Conservation (phyloP, 2,797 vertebrate species). For the Merluccius polli region DNA sequence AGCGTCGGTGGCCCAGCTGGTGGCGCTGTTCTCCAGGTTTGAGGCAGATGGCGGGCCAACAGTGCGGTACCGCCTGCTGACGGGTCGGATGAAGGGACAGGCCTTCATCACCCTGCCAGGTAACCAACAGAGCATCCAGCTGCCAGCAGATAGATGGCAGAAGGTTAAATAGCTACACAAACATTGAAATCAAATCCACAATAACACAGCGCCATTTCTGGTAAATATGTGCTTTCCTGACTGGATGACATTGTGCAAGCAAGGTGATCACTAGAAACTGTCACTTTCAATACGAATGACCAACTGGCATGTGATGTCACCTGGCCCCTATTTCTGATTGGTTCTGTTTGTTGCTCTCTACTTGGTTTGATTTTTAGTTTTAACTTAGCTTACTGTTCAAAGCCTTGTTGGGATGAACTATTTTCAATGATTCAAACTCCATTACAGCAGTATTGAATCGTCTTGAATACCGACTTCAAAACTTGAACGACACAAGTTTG, state of each 20-base stretch:
- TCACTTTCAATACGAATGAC: neutral
- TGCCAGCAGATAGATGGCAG: neutral
- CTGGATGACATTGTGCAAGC: neutral
- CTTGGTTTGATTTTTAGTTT: neutral
- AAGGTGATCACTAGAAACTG: neutral
- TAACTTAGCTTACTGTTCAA: neutral
- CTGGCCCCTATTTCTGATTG: neutral
- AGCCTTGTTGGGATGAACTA: no score
- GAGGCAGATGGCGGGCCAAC: slow-evolving; percentile 68
- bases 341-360: neutral
- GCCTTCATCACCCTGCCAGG: slow-evolving; percentile 90
- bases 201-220: neutral
- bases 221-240: neutral
- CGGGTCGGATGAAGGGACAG: slow-evolving; percentile 87
- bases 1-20: slow-evolving; percentile 80
- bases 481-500: neutral
- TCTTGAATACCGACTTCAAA: neutral
- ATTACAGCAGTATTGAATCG: neutral
- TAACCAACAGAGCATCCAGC: slow-evolving; percentile 36
- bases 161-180: neutral
- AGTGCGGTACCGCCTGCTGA: slow-evolving; percentile 83
- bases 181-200: neutral
- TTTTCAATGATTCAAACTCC: neutral
- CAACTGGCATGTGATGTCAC: neutral
- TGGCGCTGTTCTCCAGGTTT: slow-evolving; percentile 88